A percentile compares a stretch with the other conserved stretches of the same genome.
phyloP scores from a whole-genome alignment of 2,797 vertebrate species.

The Echiichthys vipera region DNA sequence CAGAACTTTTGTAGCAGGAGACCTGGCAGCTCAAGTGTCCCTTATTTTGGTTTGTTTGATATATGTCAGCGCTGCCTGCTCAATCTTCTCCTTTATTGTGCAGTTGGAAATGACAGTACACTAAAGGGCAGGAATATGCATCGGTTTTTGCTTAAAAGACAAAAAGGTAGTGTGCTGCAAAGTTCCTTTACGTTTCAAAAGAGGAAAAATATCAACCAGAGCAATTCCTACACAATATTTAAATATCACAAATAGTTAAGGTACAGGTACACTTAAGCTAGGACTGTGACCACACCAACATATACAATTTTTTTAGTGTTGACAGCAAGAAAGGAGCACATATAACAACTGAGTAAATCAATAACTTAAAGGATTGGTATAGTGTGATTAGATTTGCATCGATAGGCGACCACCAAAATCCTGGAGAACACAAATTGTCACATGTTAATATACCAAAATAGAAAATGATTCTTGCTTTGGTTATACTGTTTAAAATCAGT shows the following conservation, averaged over 20 bases:
- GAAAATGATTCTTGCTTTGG: not conserved
- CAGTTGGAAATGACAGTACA: not conserved
- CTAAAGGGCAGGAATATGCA: not conserved
- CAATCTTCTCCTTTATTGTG: not conserved
- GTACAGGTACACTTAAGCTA: not conserved
- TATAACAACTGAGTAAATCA: not conserved
- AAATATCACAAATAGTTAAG: not conserved
- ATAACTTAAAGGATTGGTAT: not conserved
- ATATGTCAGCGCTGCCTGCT: not conserved
- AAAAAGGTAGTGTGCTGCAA: not conserved
- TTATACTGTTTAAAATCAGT: not conserved
- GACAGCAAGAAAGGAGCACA: not conserved
- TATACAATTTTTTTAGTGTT: not conserved
- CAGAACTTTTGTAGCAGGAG: not conserved
- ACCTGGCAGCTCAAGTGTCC: not conserved
- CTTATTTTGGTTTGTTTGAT: slow-evolving; percentile 13
- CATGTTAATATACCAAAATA: not conserved
- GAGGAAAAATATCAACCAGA: not conserved
- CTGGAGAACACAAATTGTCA: not conserved
- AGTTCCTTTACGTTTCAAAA: not conserved
- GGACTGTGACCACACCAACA: not conserved
- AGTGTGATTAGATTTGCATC: not conserved
- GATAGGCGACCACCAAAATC: not conserved
- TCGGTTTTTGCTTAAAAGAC: not conserved
- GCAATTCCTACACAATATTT: not conserved